These are phyloP conservation scores for Crossoptilon crossoptilon DNA, from an alignment of 2,797 vertebrate genomes.

Conservation along the genomic window DNA sequence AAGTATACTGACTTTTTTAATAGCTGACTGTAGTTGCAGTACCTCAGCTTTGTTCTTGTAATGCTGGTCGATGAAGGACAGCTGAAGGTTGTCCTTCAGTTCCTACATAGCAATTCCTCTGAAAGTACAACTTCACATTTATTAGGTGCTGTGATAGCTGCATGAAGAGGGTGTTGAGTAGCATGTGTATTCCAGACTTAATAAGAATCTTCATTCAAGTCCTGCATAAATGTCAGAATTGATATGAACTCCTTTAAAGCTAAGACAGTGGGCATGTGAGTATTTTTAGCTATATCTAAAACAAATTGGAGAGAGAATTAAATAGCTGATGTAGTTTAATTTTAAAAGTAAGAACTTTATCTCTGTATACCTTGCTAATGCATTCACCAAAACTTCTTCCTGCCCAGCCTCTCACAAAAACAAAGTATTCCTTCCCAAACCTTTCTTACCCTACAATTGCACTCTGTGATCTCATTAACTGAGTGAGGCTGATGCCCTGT, in stretches of 20 bases:
- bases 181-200: not conserved
- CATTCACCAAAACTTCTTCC: not conserved
- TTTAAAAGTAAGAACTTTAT: not conserved
- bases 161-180: not conserved
- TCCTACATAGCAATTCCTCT: not conserved
- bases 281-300: not conserved
- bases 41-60: not conserved
- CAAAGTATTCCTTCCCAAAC: not conserved
- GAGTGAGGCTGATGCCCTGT: not conserved
- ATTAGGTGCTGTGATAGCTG: fast-evolving
- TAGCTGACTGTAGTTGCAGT: not conserved
- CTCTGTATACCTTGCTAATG: not conserved
- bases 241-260: not conserved
- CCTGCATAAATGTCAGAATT: not conserved
- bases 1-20: not conserved
- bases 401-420: not conserved
- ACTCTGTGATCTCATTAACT: not conserved
- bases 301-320: not conserved
- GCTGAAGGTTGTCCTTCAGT: not conserved
- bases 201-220: not conserved
- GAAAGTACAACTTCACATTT: not conserved
- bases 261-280: not conserved
- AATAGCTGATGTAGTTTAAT: not conserved
- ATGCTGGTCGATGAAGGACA: not conserved
- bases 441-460: not conserved